Evolutionary conservation across 2,888 invertebrate genomes (phyloP), one percentile per base, ranked within the genome.

Genomic region (Strigamia crassipes): DNA sequence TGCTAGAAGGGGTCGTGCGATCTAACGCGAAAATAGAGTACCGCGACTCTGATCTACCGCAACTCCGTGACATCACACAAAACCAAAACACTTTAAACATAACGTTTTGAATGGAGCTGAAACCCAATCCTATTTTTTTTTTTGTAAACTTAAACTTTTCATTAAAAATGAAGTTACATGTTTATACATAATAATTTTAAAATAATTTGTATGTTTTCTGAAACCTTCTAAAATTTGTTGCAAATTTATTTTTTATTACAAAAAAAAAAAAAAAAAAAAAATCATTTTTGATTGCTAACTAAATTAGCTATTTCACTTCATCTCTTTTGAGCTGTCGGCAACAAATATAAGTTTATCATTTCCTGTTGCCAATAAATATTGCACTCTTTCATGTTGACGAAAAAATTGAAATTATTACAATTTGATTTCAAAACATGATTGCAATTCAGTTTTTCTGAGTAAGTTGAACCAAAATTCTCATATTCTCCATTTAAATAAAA

Each of bases 351-450:
- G 56, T n/a, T 56, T 56, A 18, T 56, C 18, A 18, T 56, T 56
- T 56, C 56, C n/a, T 56, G 18, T 56, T n/a, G n/a, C 56, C 4
- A 18, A 18, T 18, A 56, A 56, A 56, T 21, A 56, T 56, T 56
- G 18, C 56, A n/a, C 56, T 56, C 56, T 56, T 56, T 56, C 56
- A 56, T 56, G 56, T 56, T 56, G 56, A 46, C 46, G 42, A 51
- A 3, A 15, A 56, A 21, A 56, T 56, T 56, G 56, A 56, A 4
- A 56, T 56, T 56, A 56, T 56, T 18, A 0, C 18, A 18, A 18
- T 38, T 18, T 56, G 56, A 56, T 56, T 56, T n/a, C 56, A 56
- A 56, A 56, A 56, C n/a, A 46, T 46, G 18, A 56, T 56, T 56
- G 56, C 15, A 18, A 56, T 56, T 56, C 21, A 9, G 0, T 56